Conservation (phyloP, 2,888 invertebrate species). For the Altica lythri region DNA sequence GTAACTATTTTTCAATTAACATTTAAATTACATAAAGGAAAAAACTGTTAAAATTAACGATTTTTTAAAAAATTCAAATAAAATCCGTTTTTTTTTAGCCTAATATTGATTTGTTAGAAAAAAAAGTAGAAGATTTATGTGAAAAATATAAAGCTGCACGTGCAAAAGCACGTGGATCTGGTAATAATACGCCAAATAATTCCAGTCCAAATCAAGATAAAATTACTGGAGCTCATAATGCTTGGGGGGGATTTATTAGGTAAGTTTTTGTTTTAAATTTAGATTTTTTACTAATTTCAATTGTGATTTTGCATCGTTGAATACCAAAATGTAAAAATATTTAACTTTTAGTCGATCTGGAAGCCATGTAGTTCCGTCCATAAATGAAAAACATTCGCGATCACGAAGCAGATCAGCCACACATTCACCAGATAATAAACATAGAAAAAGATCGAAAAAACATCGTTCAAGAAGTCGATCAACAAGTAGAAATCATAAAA, state of each 20-base stretch:
- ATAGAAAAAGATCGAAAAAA: constrained; percentile 53
- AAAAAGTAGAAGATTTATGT: constrained; percentile 73
- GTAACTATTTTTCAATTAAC: constrained; percentile 57
- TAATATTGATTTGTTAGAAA: constrained; percentile 74
- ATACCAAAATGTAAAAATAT: too few species aligned
- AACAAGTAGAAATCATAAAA: constrained; percentile 50
- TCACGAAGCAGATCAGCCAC: constrained; percentile 53
- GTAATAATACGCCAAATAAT: constrained; percentile 58
- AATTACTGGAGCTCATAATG: constrained; percentile 65
- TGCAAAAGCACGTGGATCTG: constrained; percentile 60
- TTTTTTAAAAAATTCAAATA: background rate
- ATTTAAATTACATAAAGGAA: background rate
- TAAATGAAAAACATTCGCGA: constrained; percentile 48
- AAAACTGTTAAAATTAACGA: background rate
- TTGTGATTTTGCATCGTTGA: background rate
- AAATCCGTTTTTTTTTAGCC: constrained; percentile 55
- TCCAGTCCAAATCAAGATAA: constrained; percentile 60
- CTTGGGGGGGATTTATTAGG: constrained; percentile 71
- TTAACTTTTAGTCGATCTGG: constrained; percentile 55
- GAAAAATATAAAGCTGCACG: constrained; percentile 73
- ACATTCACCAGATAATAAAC: constrained; percentile 51
- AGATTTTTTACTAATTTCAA: background rate
- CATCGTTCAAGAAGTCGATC: constrained; percentile 52
- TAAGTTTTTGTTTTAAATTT: constrained; percentile 42
- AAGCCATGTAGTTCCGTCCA: constrained; percentile 54